Evolutionary conservation across 1,140 invertebrate species (phyloP).

Genomic region (Rhizoglyphus robini): DNA sequence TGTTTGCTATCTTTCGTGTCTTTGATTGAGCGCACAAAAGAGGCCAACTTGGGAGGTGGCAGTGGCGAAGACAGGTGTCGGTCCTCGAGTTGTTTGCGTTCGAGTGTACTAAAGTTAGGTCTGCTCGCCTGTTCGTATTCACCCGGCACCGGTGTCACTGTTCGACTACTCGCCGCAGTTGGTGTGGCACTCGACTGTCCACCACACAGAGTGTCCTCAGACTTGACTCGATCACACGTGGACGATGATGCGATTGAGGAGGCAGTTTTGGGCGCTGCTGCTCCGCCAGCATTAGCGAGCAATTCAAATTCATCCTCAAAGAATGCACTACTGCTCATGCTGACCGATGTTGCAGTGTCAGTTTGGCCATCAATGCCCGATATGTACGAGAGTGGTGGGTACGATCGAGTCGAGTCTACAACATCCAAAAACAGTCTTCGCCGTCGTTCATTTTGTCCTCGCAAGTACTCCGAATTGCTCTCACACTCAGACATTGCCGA

Average conservation of each 20-base stretch:
- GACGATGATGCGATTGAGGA: not conserved
- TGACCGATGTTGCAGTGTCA: not conserved
- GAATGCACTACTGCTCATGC: not conserved
- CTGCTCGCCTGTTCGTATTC: not conserved
- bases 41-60: slow-evolving; percentile 1
- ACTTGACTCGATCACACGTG: not conserved
- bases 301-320: not conserved
- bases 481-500: not conserved
- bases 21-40: not conserved
- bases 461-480: not conserved
- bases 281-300: not conserved
- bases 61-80: slow-evolving; percentile 11
- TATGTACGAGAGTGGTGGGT: slow-evolving; percentile 5
- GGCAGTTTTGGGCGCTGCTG: no score
- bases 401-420: not conserved
- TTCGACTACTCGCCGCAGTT: not conserved
- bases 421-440: slow-evolving; percentile 4
- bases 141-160: not conserved
- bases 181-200: not conserved
- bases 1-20: not conserved
- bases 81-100: slow-evolving; percentile 5
- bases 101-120: not conserved
- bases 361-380: not conserved
- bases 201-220: not conserved
- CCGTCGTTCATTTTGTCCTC: not conserved